Percentiles rank a stretch among this genome's conserved stretches.
phyloP scores from a whole-genome alignment of 1,140 invertebrate species.

The Andrena cerasifolii region DNA sequence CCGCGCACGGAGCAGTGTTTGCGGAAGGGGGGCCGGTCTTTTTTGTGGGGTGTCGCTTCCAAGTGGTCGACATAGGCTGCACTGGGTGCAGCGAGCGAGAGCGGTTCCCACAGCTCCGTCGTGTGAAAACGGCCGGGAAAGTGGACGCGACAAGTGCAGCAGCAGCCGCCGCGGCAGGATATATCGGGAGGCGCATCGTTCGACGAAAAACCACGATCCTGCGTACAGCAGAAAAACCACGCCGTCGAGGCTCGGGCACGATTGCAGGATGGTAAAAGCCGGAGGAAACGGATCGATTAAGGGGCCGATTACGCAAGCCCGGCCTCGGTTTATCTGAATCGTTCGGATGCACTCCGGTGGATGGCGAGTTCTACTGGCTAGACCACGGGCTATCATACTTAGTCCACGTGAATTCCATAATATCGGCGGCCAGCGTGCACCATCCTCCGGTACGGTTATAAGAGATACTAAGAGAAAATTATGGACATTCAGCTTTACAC shows the following conservation, averaged over 20 bases:
- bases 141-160: conserved; percentile 74
- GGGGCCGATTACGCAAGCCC: conserved; percentile 14
- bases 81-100: conserved; percentile 69
- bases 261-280: not conserved
- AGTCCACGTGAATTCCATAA: conserved; percentile 51
- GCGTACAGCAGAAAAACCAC: not conserved
- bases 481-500: conserved; percentile 58
- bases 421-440: conserved; percentile 32
- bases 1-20: conserved; percentile 60
- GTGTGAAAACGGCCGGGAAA: conserved; percentile 76
- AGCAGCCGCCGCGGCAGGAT: conserved; percentile 24
- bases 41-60: conserved; percentile 66
- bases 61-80: conserved; percentile 44
- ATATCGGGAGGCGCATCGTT: conserved; percentile 46
- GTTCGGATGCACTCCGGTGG: conserved; percentile 29
- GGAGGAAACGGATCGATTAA: conserved; percentile 26
- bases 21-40: conserved; percentile 64
- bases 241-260: not conserved
- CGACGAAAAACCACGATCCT: conserved; percentile 17
- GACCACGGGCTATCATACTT: conserved; percentile 48
- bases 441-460: conserved; percentile 27
- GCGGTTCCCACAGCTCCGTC: conserved; percentile 74
- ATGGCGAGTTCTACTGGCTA: conserved; percentile 16
- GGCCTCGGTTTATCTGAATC: conserved; percentile 39
- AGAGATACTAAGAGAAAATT: conserved; percentile 56